Evolutionary conservation across 2,888 invertebrate species (phyloP).

Genomic region (Gryllus longicercus): DNA sequence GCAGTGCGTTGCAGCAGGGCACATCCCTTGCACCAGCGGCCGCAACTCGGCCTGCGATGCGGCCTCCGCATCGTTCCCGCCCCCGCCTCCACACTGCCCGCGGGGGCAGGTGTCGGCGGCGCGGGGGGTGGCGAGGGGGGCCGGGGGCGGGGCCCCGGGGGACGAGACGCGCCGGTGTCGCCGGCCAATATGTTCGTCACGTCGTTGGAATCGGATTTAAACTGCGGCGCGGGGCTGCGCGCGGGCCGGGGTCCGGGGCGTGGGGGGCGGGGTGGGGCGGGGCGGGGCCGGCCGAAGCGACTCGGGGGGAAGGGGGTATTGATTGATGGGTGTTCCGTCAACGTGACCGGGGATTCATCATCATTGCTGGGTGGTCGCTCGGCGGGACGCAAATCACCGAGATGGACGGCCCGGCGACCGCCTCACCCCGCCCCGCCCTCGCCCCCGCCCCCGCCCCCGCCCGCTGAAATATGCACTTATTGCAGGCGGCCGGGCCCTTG

Average conservation of each 20-base stretch:
- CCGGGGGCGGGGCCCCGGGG: not conserved
- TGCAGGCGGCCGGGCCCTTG: not conserved
- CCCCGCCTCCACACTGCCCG: not conserved
- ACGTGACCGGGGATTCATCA: constrained; percentile 33
- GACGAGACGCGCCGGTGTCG: constrained; percentile 24
- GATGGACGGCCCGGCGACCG: constrained; percentile 34
- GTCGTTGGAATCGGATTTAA: constrained; percentile 29
- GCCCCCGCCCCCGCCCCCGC: not conserved
- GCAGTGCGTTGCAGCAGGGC: no score
- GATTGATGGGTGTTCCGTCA: constrained; percentile 23
- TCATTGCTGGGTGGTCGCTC: constrained; percentile 28
- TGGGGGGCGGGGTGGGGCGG: not conserved
- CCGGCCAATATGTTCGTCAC: constrained; percentile 35
- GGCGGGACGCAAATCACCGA: constrained; percentile 35
- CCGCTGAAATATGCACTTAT: constrained; percentile 35
- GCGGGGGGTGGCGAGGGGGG: not conserved
- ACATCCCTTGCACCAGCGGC: no score
- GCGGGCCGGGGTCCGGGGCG: not conserved
- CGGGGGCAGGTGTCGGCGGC: constrained; percentile 19
- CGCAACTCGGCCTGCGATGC: no score
- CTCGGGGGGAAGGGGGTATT: not conserved
- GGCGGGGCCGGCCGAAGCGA: not conserved
- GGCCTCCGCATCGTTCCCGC: no score
- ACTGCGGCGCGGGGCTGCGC: constrained; percentile 18
- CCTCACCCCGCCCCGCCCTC: not conserved